phyloP scores from a whole-genome alignment of 2,113 vertebrate species.

The Periophthalmodon schlosseri region DNA sequence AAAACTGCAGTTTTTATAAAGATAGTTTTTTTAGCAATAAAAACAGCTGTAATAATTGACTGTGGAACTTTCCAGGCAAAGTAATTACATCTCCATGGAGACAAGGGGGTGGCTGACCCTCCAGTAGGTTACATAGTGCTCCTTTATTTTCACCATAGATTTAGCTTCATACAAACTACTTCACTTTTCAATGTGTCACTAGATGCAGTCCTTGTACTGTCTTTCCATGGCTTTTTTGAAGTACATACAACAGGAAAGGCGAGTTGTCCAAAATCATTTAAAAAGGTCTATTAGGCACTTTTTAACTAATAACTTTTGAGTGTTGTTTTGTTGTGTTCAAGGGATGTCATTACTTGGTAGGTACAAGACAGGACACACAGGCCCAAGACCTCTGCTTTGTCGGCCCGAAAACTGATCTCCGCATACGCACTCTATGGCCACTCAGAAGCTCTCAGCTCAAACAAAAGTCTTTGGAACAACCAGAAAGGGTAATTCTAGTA shows the following conservation, averaged over 20 bases:
- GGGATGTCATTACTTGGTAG: constrained; percentile 37
- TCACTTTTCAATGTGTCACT: too few relatives aligned
- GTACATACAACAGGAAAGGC: too few relatives aligned
- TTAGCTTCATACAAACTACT: too few relatives aligned
- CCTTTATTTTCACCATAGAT: too few relatives aligned
- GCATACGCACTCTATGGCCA: constrained; percentile 60
- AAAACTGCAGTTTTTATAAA: not conserved
- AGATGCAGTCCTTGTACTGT: too few relatives aligned
- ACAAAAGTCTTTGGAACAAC: constrained; percentile 64
- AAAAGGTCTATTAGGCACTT: not conserved
- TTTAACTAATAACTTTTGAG: not conserved
- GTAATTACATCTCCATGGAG: too few relatives aligned
- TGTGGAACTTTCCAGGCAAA: too few relatives aligned
- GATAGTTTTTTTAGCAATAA: not conserved
- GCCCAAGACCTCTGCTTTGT: constrained; percentile 67
- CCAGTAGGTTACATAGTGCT: too few relatives aligned
- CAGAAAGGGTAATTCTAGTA: constrained; percentile 57
- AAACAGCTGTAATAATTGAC: not conserved
- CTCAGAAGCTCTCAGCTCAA: constrained; percentile 63
- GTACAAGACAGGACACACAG: constrained; percentile 60
- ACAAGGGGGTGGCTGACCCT: too few relatives aligned
- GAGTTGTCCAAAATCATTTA: too few relatives aligned
- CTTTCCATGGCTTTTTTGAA: too few relatives aligned
- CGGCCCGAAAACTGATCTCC: constrained; percentile 57
- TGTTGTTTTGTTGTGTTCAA: constrained; percentile 41